Conservation (phyloP, 1,140 invertebrate genomes). For the Formica exsecta region DNA sequence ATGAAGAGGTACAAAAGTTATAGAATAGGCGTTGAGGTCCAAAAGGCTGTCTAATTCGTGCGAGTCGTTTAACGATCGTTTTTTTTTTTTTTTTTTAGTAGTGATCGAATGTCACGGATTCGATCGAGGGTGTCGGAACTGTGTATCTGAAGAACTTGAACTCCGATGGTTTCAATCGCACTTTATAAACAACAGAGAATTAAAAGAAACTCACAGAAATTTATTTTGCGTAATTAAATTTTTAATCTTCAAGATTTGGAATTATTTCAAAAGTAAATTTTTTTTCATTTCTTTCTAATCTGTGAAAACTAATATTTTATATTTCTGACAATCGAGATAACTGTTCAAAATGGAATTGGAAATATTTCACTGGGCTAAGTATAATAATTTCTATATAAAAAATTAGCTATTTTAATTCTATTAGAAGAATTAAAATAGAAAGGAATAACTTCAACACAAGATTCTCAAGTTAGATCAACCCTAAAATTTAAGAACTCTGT, state of each 20-base stretch:
- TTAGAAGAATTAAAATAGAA: background rate
- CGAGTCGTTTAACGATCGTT: slow-evolving; percentile 54
- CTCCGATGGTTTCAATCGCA: slow-evolving; percentile 10
- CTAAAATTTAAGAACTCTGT: background rate
- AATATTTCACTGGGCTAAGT: background rate
- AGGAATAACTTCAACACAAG: background rate
- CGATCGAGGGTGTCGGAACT: slow-evolving; percentile 26
- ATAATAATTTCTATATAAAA: background rate
- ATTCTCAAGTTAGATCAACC: background rate
- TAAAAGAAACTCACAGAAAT: slow-evolving; percentile 12
- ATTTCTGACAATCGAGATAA: background rate
- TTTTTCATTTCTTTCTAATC: background rate
- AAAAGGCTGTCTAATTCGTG: slow-evolving; percentile 78
- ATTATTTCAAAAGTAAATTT: background rate
- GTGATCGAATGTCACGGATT: background rate
- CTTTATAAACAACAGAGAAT: background rate
- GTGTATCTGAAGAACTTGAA: slow-evolving; percentile 1
- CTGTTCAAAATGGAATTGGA: background rate
- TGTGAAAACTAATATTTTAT: background rate
- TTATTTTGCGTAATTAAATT: slow-evolving; percentile 18
- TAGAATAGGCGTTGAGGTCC: slow-evolving; percentile 77
- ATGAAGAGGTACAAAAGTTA: slow-evolving; percentile 82
- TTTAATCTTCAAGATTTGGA: background rate
- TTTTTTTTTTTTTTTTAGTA: slow-evolving; percentile 29
- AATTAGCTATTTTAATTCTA: background rate